Percentiles rank a stretch among this genome's conserved stretches.
phyloP scores from a whole-genome alignment of 2,797 vertebrate species.

The Sebastes iracundus region DNA sequence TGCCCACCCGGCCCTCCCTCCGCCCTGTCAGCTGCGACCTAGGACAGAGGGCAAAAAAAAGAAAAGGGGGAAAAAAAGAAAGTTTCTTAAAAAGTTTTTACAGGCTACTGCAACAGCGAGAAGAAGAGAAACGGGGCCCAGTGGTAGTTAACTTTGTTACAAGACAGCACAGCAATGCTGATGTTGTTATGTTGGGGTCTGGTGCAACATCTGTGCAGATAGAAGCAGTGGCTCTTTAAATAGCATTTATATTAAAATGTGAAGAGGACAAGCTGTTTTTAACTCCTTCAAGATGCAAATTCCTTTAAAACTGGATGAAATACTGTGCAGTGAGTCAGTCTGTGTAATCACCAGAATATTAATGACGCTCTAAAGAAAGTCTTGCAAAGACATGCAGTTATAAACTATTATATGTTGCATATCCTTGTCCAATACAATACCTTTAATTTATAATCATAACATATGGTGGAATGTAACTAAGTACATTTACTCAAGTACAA shows the following conservation, averaged over 20 bases:
- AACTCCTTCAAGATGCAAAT: background rate
- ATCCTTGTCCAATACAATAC: background rate
- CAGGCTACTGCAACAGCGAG: constrained; percentile 71
- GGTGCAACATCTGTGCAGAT: constrained; percentile 52
- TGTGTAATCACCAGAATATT: background rate
- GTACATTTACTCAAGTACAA: background rate
- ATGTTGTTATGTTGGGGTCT: constrained; percentile 36
- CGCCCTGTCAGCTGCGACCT: constrained; percentile 83
- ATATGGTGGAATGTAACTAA: background rate
- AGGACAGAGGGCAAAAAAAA: constrained; percentile 76
- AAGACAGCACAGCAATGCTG: constrained; percentile 37
- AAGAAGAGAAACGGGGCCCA: constrained; percentile 57
- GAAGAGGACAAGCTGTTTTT: constrained; percentile 11
- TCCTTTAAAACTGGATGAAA: background rate
- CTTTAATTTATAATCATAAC: background rate
- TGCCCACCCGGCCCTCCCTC: constrained; percentile 79
- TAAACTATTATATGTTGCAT: background rate
- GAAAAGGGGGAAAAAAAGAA: constrained; percentile 43
- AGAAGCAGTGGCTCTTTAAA: constrained; percentile 36
- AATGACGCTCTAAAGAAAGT: background rate
- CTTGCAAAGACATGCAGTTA: background rate
- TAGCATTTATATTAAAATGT: constrained; percentile 11
- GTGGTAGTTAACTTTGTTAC: constrained; percentile 67
- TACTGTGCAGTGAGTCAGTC: background rate
- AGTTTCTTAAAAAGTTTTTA: constrained; percentile 72